phyloP scores from a whole-genome alignment of 2,113 vertebrate species.

The Genyomyrus donnyi region DNA sequence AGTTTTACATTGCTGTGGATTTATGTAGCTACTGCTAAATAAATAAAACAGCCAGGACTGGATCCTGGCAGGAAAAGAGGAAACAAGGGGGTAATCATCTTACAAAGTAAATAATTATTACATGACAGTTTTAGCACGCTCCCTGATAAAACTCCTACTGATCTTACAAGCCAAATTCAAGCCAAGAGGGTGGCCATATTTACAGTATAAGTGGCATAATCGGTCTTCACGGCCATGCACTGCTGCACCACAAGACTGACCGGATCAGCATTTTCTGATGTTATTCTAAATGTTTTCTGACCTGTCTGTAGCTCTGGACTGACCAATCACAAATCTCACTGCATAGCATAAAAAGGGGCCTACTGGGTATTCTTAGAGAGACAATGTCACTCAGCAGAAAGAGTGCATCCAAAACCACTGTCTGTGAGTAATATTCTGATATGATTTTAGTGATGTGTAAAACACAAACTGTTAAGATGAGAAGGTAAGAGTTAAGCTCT shows the following conservation, averaged over 20 bases:
- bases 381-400: neutral
- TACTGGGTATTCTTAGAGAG: neutral
- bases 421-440: neutral
- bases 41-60: neutral
- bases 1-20: neutral
- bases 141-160: neutral
- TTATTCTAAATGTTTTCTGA: neutral
- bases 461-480: neutral
- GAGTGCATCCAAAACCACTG: neutral
- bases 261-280: neutral
- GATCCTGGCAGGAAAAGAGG: neutral
- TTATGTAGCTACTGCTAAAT: neutral
- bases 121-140: neutral
- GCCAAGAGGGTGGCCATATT: neutral
- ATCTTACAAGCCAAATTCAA: neutral
- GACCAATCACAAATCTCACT: neutral
- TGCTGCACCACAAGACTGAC: neutral
- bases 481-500: neutral
- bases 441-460: neutral
- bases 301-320: neutral
- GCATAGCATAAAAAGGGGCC: neutral
- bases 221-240: neutral
- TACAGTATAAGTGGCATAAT: neutral
- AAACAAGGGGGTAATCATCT: neutral
- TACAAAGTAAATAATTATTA: neutral